Percentiles rank a stretch among this genome's conserved stretches.
phyloP scores from a whole-genome alignment of 2,797 vertebrate genomes.

The Crotalus adamanteus region DNA sequence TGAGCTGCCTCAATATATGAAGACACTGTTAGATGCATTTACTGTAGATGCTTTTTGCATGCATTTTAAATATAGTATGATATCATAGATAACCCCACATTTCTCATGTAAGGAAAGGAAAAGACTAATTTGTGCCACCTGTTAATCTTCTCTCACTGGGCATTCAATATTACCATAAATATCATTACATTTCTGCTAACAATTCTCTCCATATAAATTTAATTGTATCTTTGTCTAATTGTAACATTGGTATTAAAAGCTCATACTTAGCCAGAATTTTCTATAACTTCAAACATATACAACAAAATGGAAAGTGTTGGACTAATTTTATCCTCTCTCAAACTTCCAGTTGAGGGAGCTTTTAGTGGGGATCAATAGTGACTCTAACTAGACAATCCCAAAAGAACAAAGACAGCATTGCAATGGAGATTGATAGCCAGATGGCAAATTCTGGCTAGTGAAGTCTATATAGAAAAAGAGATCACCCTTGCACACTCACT shows the following conservation, averaged over 20 bases:
- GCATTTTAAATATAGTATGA: not conserved
- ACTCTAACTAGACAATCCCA: not conserved
- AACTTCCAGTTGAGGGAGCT: not conserved
- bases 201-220: not conserved
- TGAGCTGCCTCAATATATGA: not conserved
- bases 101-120: not conserved
- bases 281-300: not conserved
- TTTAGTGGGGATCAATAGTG: not conserved
- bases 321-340: not conserved
- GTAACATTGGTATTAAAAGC: slow-evolving; percentile 4
- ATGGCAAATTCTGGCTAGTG: not conserved
- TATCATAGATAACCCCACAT: not conserved
- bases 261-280: not conserved
- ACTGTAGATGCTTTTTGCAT: not conserved
- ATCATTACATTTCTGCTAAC: not conserved
- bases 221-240: not conserved
- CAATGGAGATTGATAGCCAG: not conserved
- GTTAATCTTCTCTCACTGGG: not conserved
- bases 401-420: not conserved
- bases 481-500: not conserved
- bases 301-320: not conserved
- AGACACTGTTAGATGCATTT: not conserved
- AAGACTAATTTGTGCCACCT: not conserved
- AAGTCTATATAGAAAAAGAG: not conserved
- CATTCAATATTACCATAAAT: not conserved